Percentiles rank a stretch among this genome's conserved stretches.
Conservation (phyloP, 2,113 vertebrate species). For the Sinosuthora webbiana region DNA sequence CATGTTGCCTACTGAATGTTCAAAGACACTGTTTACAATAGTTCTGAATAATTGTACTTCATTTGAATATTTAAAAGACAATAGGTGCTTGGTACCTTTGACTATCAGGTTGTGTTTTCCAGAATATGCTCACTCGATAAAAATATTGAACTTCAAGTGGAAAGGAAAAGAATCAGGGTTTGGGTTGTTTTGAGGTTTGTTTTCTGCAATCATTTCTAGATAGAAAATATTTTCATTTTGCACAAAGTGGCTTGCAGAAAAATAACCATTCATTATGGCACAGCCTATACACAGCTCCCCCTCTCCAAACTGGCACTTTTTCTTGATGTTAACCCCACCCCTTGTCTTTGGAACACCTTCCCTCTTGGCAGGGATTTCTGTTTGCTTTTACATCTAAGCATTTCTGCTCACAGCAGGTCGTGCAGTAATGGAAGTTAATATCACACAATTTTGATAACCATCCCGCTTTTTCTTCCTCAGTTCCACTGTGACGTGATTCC, state of each 20-base stretch:
- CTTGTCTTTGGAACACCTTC: background rate
- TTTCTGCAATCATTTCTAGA: background rate
- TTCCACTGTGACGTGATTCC: background rate
- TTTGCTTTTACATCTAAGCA: slow-evolving; percentile 30
- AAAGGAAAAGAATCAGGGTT: background rate
- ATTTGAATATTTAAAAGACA: background rate
- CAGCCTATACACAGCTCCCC: background rate
- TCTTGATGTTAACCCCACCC: background rate
- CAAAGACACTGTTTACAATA: background rate
- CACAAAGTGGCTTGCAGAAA: background rate
- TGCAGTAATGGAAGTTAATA: slow-evolving; percentile 43
- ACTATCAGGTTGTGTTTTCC: background rate
- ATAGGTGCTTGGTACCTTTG: background rate
- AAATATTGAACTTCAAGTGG: background rate
- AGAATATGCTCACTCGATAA: background rate
- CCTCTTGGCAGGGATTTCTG: slow-evolving; percentile 29
- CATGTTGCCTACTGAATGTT: background rate
- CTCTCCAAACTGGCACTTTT: background rate
- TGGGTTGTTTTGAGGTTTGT: background rate
- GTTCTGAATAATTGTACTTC: background rate
- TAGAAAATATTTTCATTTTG: background rate
- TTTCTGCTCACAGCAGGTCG: slow-evolving; percentile 22
- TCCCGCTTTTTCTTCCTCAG: background rate
- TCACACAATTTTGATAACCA: slow-evolving; percentile 15
- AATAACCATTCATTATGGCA: background rate